Percentiles rank a stretch among this genome's conserved stretches.
Evolutionary conservation across 2,888 invertebrate genomes (phyloP).

Genomic region (Liposcelis brunnea): DNA sequence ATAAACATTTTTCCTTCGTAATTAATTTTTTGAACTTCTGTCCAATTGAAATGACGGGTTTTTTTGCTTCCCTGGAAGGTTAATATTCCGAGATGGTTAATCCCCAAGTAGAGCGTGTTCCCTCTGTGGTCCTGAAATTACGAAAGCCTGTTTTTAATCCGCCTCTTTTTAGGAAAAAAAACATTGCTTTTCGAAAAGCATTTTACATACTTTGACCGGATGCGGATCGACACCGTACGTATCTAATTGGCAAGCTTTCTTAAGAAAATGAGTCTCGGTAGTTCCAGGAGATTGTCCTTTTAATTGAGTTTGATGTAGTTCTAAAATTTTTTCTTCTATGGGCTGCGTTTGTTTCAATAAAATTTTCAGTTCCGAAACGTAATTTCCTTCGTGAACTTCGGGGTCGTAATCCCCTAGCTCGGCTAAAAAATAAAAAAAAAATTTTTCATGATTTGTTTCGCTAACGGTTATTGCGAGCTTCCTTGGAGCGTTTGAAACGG

Average conservation of each 20-base stretch:
- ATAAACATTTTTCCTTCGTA: slow-evolving; percentile 98
- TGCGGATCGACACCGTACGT: slow-evolving; percentile 97
- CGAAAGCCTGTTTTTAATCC: background rate
- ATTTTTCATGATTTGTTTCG: no score
- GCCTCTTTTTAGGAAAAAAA: background rate
- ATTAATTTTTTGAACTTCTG: slow-evolving; percentile 87
- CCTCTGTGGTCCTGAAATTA: slow-evolving; percentile 71
- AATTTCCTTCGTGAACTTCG: slow-evolving; percentile 70
- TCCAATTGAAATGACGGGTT: slow-evolving; percentile 92
- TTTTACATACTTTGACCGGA: slow-evolving; percentile 70
- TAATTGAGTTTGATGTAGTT: slow-evolving; percentile 73
- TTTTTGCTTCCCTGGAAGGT: slow-evolving; percentile 87
- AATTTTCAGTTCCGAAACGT: slow-evolving; percentile 80
- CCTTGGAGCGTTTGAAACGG: background rate
- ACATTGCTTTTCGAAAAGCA: background rate
- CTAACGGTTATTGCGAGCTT: background rate
- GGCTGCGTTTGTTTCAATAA: slow-evolving; percentile 81
- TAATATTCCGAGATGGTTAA: slow-evolving; percentile 87
- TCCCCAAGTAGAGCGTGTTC: slow-evolving; percentile 80
- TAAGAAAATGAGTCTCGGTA: slow-evolving; percentile 79
- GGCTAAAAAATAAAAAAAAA: slow-evolving; percentile 37
- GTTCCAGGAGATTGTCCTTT: slow-evolving; percentile 73
- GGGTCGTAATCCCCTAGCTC: slow-evolving; percentile 91
- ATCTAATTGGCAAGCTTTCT: slow-evolving; percentile 78
- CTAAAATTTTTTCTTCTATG: slow-evolving; percentile 85